Evolutionary conservation across 2,113 vertebrate genomes (phyloP).

Genomic region (Formicarius rufipectus): DNA sequence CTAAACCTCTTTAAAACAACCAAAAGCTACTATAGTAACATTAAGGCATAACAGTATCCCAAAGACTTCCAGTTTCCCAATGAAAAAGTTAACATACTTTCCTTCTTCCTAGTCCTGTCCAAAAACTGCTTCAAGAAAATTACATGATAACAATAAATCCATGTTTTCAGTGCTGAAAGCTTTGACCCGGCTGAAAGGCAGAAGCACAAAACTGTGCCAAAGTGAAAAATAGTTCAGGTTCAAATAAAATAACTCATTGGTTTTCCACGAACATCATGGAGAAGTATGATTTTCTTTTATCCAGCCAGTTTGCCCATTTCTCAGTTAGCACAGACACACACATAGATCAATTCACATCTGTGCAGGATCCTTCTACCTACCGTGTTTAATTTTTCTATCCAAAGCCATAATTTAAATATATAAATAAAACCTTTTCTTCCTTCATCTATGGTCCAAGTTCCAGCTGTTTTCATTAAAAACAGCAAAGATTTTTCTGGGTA

Average conservation of each 20-base stretch:
- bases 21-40: neutral
- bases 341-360: neutral
- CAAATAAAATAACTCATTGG: neutral
- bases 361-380: neutral
- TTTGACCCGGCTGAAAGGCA: neutral
- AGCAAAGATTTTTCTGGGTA: neutral
- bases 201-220: neutral
- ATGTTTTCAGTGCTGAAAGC: neutral
- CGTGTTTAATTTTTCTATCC: conserved; percentile 11
- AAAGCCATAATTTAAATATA: conserved; percentile 2
- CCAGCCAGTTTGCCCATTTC: neutral
- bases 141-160: neutral
- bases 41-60: neutral
- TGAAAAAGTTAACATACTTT: neutral
- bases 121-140: neutral
- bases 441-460: neutral
- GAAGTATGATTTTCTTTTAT: neutral
- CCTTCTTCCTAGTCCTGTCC: neutral
- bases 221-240: neutral
- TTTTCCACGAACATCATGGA: neutral
- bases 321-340: neutral
- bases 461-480: neutral
- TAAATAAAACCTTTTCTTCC: neutral
- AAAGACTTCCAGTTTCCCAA: neutral
- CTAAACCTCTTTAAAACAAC: neutral